Evolutionary conservation across 2,888 invertebrate genomes (phyloP).

Genomic region (Baccha elongata): DNA sequence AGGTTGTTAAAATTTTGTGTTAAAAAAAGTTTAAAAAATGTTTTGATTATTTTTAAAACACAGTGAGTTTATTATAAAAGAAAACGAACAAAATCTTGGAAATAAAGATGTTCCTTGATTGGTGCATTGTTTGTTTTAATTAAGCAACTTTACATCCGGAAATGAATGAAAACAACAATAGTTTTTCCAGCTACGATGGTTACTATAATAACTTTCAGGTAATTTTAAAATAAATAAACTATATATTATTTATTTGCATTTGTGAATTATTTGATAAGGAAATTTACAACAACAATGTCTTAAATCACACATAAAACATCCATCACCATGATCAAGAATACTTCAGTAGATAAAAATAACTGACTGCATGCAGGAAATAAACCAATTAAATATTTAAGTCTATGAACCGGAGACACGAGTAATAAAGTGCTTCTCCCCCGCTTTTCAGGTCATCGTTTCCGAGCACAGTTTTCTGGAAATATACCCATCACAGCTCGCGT

Average conservation of each 20-base stretch:
- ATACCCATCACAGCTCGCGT: constrained; percentile 45
- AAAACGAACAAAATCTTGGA: constrained; percentile 11
- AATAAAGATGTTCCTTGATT: constrained; percentile 27
- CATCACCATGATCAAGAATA: constrained; percentile 5
- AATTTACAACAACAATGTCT: neutral
- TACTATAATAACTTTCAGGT: constrained; percentile 78
- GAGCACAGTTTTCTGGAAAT: constrained; percentile 22
- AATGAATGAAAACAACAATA: constrained; percentile 77
- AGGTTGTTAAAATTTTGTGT: constrained; percentile 23
- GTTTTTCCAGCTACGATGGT: constrained; percentile 76
- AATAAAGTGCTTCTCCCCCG: constrained; percentile 26
- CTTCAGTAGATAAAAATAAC: constrained; percentile 15
- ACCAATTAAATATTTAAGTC: constrained; percentile 50
- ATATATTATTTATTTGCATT: neutral
- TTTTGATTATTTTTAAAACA: constrained; percentile 4
- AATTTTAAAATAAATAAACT: constrained; percentile 32
- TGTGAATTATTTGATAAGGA: neutral
- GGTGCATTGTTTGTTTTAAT: neutral
- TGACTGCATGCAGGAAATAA: constrained; percentile 52
- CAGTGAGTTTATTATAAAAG: constrained; percentile 10
- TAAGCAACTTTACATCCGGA: constrained; percentile 33
- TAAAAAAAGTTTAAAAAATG: neutral
- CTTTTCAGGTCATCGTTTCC: constrained; percentile 60
- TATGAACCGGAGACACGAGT: constrained; percentile 32
- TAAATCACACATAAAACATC: too few species aligned